Base-by-base conservation (phyloP, 2,888 invertebrate genomes). In the Eilema caniola region DNA sequence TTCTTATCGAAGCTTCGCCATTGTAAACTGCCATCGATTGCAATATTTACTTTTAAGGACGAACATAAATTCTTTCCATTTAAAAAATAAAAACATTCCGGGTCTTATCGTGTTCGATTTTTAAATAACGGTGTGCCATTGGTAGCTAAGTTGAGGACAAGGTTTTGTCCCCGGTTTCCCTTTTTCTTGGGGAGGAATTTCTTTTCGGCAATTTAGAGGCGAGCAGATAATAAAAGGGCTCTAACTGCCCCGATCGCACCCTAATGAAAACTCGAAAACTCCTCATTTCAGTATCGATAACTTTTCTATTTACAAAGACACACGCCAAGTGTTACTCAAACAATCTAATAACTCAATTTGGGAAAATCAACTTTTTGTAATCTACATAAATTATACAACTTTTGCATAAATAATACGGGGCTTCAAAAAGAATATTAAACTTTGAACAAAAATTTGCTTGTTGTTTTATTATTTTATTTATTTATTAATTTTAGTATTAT, bases 201-300 rank as follows among this genome's bases (percentile, higher is more conserved):
- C 93, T 94, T 93, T 95, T 95, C 88, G 92, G 93, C 93, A 95
- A 95, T 95, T 95, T 94, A 94, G 90, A 95, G 92, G 89, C 93
- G 90, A 92, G 93, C 88, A 93, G 95, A 95, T 95, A 95, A 95
- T 95, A 95, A 95, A 95, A 95, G 93, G 95, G 94, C 95, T 94
- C 94, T 95, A 95, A 95, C 93, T 94, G 94, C 91, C 89, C 85
- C 91, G 89, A 93, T 93, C 91, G 92, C 91, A 88, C 94, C 92
- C 92, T 95, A 95, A 95, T 95, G 95, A 95, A 95, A 95, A 93
- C 90, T 93, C 89, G 88, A 90, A 90, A 92, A 90, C 90, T 93
- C 91, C 86, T 91, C 89, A 92, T 93, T 94, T 90, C 90, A 90
- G 89, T 92, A 93, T 93, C 91, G 90, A 93, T 92, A 93, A 90